phyloP scores from a whole-genome alignment of 1,140 invertebrate genomes.

The Aphaenogaster floridana region DNA sequence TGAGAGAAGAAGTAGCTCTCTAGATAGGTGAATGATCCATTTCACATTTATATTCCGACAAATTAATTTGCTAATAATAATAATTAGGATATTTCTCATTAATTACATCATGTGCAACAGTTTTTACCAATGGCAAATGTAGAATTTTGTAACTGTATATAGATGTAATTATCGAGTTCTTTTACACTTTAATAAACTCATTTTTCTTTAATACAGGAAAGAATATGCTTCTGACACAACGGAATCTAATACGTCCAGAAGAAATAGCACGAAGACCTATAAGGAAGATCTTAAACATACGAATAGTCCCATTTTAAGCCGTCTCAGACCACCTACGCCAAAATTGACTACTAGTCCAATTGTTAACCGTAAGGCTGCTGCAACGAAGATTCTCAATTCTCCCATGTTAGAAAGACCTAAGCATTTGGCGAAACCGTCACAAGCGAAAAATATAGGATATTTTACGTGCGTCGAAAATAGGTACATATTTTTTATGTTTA shows the following conservation, averaged over 20 bases:
- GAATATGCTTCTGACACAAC: constrained; percentile 77
- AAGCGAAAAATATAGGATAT: constrained; percentile 80
- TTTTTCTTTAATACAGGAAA: constrained; percentile 60
- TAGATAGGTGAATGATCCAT: constrained; percentile 73
- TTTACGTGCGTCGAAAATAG: constrained; percentile 80
- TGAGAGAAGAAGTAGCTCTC: constrained; percentile 78
- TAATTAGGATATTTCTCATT: neutral
- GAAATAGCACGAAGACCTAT: constrained; percentile 72
- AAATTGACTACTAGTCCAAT: constrained; percentile 81
- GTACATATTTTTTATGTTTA: constrained; percentile 47
- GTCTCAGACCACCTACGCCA: constrained; percentile 76
- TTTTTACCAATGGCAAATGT: neutral
- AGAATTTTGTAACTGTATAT: constrained; percentile 2
- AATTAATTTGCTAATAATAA: neutral
- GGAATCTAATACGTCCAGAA: constrained; percentile 81
- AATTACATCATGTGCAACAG: neutral
- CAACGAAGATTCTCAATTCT: constrained; percentile 74
- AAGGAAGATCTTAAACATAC: constrained; percentile 75
- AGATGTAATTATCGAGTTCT: constrained; percentile 30
- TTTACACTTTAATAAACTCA: constrained; percentile 8
- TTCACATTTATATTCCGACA: constrained; percentile 28
- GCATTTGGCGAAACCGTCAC: constrained; percentile 72
- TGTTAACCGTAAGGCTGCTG: constrained; percentile 74
- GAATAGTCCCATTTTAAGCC: constrained; percentile 79
- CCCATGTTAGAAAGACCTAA: constrained; percentile 77